These are phyloP conservation scores for Glandiceps talaboti DNA, from an alignment of 53 echinoderm and acorn worm genomes.

Conservation along the genomic window DNA sequence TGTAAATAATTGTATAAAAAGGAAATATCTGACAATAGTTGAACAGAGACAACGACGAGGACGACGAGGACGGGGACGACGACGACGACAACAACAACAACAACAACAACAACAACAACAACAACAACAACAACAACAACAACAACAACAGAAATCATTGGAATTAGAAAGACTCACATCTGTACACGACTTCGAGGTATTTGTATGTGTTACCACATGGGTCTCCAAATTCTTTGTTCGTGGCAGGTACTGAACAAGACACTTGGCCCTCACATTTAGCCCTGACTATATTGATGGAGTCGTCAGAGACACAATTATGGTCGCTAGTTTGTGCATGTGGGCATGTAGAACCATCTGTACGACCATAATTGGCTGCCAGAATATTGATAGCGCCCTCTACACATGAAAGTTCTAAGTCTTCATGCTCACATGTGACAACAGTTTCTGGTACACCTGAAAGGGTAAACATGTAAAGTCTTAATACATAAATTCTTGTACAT, in stretches of 20 bases:
- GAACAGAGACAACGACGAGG: too few relatives aligned
- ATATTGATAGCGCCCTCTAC: background rate
- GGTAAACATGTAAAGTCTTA: too few relatives aligned
- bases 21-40: too few relatives aligned
- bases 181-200: background rate
- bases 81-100: too few relatives aligned
- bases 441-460: background rate
- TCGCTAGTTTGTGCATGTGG: background rate
- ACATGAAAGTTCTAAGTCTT: background rate
- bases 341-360: background rate
- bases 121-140: too few relatives aligned
- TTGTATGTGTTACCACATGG: background rate
- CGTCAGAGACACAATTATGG: background rate
- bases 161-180: too few relatives aligned
- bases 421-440: background rate
- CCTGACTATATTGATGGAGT: background rate
- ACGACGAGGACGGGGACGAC: too few relatives aligned
- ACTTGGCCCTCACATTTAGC: background rate
- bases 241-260: background rate
- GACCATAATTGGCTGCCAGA: background rate
- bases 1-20: too few relatives aligned
- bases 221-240: background rate
- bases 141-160: too few relatives aligned
- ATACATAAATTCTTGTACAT: too few relatives aligned
- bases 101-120: too few relatives aligned